Evolutionary conservation across 2,888 invertebrate species (phyloP), one percentile per base, ranked within the genome.

Genomic region (Oxystoma pomonae): DNA sequence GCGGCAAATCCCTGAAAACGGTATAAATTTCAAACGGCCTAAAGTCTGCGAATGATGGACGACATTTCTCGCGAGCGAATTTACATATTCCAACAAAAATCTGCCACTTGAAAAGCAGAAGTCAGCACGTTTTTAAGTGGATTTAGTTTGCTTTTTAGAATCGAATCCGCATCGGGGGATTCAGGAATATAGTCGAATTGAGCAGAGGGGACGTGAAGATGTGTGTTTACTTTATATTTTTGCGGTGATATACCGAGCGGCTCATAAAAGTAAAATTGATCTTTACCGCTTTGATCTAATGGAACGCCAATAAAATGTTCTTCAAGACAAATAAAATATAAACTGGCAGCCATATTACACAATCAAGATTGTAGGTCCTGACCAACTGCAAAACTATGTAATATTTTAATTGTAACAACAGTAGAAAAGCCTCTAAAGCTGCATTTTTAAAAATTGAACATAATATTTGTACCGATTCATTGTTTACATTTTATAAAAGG

Each of bases 31-130:
- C 35, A 59, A 63, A 59, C 19, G 57, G 59, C 63, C 49, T 55
- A 55, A 64, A 59, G 68, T 74, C 76, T 76, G 76, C 73, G 70
- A 71, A 74, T 77, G 76, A 77, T 76, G 72, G 75, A 76, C 74
- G 75, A 72, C 70, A 69, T 35, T 35, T 35, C 35, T 72, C 68
- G 69, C 65, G 60, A 61, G 20, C 64, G 71, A 77, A 79, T 79
- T 79, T 78, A 78, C 79, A 79, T 79, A 78, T 76, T 79, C 74
- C 78, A 78, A 78, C 77, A 77, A 76, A 78, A 79, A 78, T 78
- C 76, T 71, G 70, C 72, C 73, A 72, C 75, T 75, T 67, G 64
- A 73, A 68, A 70, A 71, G 72, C 68, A 68, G 71, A 68, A 76
- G 77, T 77, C 77, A 77, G 77, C 77, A 74, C 72, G 72, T 76